Evolutionary conservation across 2,797 vertebrate species (phyloP).

Genomic region (Poecilia picta): DNA sequence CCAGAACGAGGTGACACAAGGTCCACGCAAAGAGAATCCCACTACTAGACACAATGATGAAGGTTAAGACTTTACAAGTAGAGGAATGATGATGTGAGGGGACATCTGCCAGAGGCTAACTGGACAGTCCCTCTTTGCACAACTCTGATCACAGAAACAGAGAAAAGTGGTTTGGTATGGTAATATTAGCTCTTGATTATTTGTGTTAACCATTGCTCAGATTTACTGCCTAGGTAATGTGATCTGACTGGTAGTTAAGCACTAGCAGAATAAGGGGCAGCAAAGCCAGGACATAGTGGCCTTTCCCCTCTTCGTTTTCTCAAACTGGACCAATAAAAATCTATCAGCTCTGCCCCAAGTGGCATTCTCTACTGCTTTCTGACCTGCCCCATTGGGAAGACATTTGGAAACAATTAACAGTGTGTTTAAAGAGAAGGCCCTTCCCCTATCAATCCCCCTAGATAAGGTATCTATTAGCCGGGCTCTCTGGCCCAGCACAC

Average conservation of each 20-base stretch:
- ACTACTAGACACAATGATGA: slow-evolving; percentile 21
- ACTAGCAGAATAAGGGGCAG: slow-evolving; percentile 75
- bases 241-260: slow-evolving; percentile 81
- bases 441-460: slow-evolving; percentile 75
- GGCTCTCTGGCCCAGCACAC: slow-evolving; percentile 78
- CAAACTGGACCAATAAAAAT: slow-evolving; percentile 83
- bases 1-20: slow-evolving; percentile 36
- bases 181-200: slow-evolving; percentile 78
- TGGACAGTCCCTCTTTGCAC: slow-evolving; percentile 63
- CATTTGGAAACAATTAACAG: slow-evolving; percentile 98
- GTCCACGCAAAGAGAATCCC: slow-evolving; percentile 16
- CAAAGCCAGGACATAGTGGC: slow-evolving; percentile 74
- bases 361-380: slow-evolving; percentile 54
- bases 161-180: slow-evolving; percentile 72
- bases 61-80: slow-evolving; percentile 38
- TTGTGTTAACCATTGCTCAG: slow-evolving; percentile 76
- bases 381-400: slow-evolving; percentile 73
- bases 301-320: slow-evolving; percentile 67
- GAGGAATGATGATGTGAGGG: slow-evolving; percentile 37
- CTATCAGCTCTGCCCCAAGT: slow-evolving; percentile 61
- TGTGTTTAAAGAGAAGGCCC: slow-evolving; percentile 84
- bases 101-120: slow-evolving; percentile 47
- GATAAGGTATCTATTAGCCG: slow-evolving; percentile 93
- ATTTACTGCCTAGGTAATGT: slow-evolving; percentile 80
- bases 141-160: slow-evolving; percentile 72